A percentile compares a stretch with the other conserved stretches of the same genome.
Conservation (phyloP, 2,113 vertebrate species). For the Planiliza haematocheilus region DNA sequence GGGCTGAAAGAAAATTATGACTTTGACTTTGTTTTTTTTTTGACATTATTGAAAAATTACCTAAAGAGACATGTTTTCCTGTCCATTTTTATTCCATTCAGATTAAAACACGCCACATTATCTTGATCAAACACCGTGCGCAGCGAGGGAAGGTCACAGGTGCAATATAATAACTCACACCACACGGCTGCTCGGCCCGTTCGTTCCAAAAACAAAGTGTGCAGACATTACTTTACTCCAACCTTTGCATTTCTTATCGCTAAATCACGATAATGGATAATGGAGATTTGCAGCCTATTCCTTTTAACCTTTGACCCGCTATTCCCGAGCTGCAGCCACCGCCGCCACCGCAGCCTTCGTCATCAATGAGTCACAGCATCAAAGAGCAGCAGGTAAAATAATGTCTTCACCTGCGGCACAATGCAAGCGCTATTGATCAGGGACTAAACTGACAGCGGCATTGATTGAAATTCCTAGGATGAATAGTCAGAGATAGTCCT, state of each 20-base stretch:
- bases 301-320: slow-evolving; percentile 52
- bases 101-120: background rate
- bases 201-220: background rate
- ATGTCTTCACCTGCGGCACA: slow-evolving; percentile 16
- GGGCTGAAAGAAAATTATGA: no score
- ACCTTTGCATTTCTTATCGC: slow-evolving; percentile 60
- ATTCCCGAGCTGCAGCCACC: slow-evolving; percentile 18
- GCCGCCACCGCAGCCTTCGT: background rate
- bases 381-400: slow-evolving; percentile 15
- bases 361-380: slow-evolving; percentile 27
- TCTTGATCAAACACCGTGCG: background rate
- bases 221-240: slow-evolving; percentile 17
- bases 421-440: slow-evolving; percentile 24
- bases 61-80: no score
- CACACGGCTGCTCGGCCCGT: background rate
- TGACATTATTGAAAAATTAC: no score
- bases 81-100: no score
- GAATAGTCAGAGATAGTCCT: slow-evolving; percentile 39
- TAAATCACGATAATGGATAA: slow-evolving; percentile 27
- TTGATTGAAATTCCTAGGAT: slow-evolving; percentile 47
- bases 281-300: slow-evolving; percentile 36
- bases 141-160: slow-evolving; percentile 2
- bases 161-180: slow-evolving; percentile 10
- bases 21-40: no score
- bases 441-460: slow-evolving; percentile 14